phyloP scores from a whole-genome alignment of 1,140 invertebrate genomes.

The Periplaneta americana region DNA sequence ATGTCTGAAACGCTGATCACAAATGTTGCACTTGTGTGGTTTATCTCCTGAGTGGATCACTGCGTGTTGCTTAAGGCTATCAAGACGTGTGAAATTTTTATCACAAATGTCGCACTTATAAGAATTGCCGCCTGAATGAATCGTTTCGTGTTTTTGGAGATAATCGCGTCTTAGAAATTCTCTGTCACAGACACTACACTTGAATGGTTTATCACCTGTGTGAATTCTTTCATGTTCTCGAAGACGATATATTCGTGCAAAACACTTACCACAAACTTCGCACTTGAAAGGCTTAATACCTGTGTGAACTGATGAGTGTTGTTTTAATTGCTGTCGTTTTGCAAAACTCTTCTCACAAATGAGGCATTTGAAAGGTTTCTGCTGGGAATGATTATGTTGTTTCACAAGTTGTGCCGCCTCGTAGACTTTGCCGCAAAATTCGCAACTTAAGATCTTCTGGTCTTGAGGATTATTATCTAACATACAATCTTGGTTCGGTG shows the following conservation, averaged over 20 bases:
- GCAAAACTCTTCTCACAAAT: no score
- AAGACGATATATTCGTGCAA: not conserved
- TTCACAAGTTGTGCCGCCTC: no score
- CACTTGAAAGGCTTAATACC: no score
- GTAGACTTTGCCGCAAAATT: no score
- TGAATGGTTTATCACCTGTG: slow-evolving; percentile 33
- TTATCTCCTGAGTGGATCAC: slow-evolving; percentile 26
- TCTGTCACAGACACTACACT: slow-evolving; percentile 39
- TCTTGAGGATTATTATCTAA: no score
- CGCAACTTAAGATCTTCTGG: no score
- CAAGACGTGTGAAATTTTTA: slow-evolving; percentile 35
- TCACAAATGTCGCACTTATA: slow-evolving; percentile 43
- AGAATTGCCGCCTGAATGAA: slow-evolving; percentile 48
- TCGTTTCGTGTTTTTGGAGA: slow-evolving; percentile 46
- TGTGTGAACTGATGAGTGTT: no score
- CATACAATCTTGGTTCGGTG: no score
- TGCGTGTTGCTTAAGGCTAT: slow-evolving; percentile 1
- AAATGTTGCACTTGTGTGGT: slow-evolving; percentile 35
- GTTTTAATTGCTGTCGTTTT: no score
- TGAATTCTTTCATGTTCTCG: slow-evolving; percentile 24
- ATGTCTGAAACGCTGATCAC: slow-evolving; percentile 37
- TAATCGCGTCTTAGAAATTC: slow-evolving; percentile 39
- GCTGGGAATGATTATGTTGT: no score
- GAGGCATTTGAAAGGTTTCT: no score
- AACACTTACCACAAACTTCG: no score